phyloP scores from a whole-genome alignment of 2,797 vertebrate species.

The Aratinga solstitialis region DNA sequence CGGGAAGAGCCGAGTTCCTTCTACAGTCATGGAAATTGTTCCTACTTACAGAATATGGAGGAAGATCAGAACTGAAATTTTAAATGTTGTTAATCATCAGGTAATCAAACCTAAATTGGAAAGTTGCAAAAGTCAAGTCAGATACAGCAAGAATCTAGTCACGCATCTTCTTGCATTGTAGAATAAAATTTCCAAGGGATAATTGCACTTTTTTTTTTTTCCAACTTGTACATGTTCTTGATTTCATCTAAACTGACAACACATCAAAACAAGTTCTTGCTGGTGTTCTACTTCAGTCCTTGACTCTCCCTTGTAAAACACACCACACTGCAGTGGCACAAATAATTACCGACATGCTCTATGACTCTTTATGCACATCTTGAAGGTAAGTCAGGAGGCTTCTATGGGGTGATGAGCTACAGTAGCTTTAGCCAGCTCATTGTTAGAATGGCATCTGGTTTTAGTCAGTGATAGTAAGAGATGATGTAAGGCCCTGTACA shows the following conservation, averaged over 20 bases:
- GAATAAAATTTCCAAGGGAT: background rate
- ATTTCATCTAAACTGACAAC: background rate
- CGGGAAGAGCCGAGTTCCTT: background rate
- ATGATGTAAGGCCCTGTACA: background rate
- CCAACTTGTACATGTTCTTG: background rate
- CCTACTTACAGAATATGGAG: background rate
- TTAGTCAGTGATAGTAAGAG: background rate
- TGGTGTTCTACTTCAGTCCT: background rate
- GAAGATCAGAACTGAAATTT: background rate
- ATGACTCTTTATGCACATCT: background rate
- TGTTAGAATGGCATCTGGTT: background rate
- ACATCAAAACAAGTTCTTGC: background rate
- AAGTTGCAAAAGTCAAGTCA: background rate
- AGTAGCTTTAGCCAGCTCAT: background rate
- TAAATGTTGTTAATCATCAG: conserved; percentile 37
- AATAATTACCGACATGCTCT: background rate
- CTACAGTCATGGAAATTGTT: background rate
- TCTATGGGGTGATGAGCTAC: background rate
- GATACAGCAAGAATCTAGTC: background rate
- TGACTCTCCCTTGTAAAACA: background rate
- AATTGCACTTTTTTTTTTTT: background rate
- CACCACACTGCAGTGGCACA: background rate
- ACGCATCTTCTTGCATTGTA: background rate
- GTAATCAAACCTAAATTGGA: conserved; percentile 35
- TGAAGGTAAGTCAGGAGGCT: background rate